Evolutionary conservation across 2,797 vertebrate genomes (phyloP), one percentile per base, ranked within the genome.

Genomic region (Bovichtus variegatus): DNA sequence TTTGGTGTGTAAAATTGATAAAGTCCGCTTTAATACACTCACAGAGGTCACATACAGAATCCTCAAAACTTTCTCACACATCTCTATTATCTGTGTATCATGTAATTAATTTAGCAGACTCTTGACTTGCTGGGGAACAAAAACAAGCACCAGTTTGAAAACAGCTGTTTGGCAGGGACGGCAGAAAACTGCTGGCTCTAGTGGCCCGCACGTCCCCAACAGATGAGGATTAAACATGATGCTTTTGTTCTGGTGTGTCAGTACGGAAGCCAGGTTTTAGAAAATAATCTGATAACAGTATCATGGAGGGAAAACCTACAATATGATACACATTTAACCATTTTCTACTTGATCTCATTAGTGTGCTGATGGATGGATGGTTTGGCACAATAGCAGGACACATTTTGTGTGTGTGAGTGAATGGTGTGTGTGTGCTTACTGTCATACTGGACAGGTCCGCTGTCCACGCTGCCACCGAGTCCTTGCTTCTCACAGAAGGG

Each of bases 401-500:
- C 1, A 2, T 1, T 49, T n/a, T 16, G 5, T 16, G 25, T 58
- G 41, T 31, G 40, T 18, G 40, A 59, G 36, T 25, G 13, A 29
- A 19, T 49, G 62, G 62, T 53, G 58, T 70, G 61, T 58, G 61
- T 76, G 31, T 19, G 43, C 97, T 92, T 87, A 99, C 98, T 93
- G 92, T 96, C 92, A 1, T 93, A 89, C 69, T 94, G 96, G 44
- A 97, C 82, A 0, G 98, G 98, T n/a, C 98, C 98, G 0, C 98
- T 99, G 93, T 99, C 98, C 84, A 96, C 87, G 0, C 98, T 99
- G 69, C 98, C 98, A 0, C 98, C 98, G 0, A 96, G 92, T 2
- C 98, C 98, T 0, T 95, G 93, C 87, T 97, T 94, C 72, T 97
- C 94, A 10, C 98, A 99, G 92, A 85, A 96, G 0, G 98, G 97